These are phyloP conservation scores for Ictidomys tridecemlineatus DNA, from an alignment of 2,113 vertebrate species.

Conservation along the genomic window DNA sequence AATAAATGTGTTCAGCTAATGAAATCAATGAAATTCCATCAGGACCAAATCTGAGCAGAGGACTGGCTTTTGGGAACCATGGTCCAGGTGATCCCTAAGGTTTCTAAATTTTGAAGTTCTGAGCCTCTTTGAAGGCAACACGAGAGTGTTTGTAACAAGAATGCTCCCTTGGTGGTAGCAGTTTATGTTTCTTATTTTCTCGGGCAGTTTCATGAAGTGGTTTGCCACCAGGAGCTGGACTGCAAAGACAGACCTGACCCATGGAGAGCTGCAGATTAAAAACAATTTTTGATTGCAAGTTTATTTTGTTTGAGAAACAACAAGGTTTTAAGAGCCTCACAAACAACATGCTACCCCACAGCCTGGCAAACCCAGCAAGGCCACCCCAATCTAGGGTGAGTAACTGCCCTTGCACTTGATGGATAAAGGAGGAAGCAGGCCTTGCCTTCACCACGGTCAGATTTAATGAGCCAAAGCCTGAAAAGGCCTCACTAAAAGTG, in stretches of 20 bases:
- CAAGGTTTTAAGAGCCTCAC: background rate
- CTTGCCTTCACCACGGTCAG: background rate
- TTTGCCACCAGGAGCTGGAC: background rate
- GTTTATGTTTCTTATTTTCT: conserved; percentile 22
- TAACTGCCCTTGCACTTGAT: background rate
- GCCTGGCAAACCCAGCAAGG: background rate
- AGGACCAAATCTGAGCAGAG: background rate
- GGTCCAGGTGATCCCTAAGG: background rate
- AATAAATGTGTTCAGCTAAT: conserved; percentile 21
- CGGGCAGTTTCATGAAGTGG: conserved; percentile 33
- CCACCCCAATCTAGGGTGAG: background rate
- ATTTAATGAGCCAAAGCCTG: background rate
- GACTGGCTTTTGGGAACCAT: background rate
- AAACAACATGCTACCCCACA: background rate
- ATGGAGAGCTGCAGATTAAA: background rate
- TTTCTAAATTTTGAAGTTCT: conserved; percentile 35
- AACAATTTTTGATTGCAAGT: background rate
- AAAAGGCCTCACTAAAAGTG: background rate
- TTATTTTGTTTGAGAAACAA: background rate
- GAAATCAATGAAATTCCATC: background rate
- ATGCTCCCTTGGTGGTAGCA: background rate
- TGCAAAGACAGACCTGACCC: background rate
- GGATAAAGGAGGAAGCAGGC: background rate
- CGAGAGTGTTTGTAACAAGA: background rate
- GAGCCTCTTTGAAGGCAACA: conserved; percentile 38